Percentiles rank a stretch among this genome's conserved stretches.
These are phyloP conservation scores for Drosophila heteroneura DNA, from an alignment of 2,888 invertebrate species.

Conservation along the genomic window DNA sequence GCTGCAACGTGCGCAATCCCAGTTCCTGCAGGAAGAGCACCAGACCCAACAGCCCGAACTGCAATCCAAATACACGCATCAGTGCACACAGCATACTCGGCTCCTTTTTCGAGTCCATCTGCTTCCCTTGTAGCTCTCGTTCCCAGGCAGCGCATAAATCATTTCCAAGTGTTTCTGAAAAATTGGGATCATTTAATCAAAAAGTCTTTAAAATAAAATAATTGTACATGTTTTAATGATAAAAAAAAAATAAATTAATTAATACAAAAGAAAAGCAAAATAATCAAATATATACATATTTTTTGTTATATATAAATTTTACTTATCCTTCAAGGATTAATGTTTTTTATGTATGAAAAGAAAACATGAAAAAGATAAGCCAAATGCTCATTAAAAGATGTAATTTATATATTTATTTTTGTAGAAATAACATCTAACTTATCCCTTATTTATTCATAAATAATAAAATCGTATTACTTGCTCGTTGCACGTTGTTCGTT, in stretches of 20 bases:
- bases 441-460: neutral
- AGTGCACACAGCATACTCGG: constrained; percentile 86
- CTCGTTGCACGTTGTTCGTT: neutral
- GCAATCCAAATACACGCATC: constrained; percentile 87
- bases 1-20: constrained; percentile 88
- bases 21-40: constrained; percentile 88
- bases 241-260: neutral
- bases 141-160: constrained; percentile 88
- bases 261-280: neutral
- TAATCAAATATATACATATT: no score
- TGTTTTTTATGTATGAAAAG: no score
- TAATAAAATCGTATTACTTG: neutral
- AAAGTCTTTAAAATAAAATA: neutral
- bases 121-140: constrained; percentile 85
- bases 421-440: neutral
- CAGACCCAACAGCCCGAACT: constrained; percentile 87
- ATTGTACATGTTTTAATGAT: neutral
- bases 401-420: neutral
- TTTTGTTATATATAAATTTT: no score
- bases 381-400: neutral
- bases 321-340: no score
- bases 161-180: constrained; percentile 86
- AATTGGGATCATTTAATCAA: neutral
- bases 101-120: constrained; percentile 75
- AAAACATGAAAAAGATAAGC: neutral